Percentiles rank a stretch among this genome's conserved stretches.
phyloP scores from a whole-genome alignment of 1,140 invertebrate genomes.

The Drosophila burlai region DNA sequence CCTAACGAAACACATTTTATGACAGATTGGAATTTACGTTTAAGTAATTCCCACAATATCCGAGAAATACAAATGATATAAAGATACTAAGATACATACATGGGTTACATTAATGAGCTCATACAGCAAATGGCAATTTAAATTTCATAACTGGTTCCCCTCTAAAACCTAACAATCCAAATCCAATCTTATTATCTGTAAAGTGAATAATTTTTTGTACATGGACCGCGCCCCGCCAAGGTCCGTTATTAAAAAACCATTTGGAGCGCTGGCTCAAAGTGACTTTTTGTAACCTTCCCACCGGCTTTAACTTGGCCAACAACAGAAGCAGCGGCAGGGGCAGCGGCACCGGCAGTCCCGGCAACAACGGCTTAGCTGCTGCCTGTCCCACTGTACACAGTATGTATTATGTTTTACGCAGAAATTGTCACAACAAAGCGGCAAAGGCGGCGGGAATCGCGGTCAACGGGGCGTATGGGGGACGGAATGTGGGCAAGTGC shows the following conservation, averaged over 20 bases:
- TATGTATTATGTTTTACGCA: constrained; percentile 70
- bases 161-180: constrained; percentile 28
- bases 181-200: constrained; percentile 44
- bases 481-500: constrained; percentile 29
- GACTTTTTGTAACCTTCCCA: constrained; percentile 49
- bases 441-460: constrained; percentile 57
- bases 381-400: constrained; percentile 34
- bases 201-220: constrained; percentile 44
- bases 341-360: not conserved
- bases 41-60: constrained; percentile 11
- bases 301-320: constrained; percentile 30
- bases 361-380: constrained; percentile 23
- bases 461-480: constrained; percentile 53
- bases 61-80: not conserved
- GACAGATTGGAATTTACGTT: not conserved
- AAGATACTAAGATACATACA: not conserved
- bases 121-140: constrained; percentile 22
- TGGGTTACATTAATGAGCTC: constrained; percentile 24
- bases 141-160: constrained; percentile 15
- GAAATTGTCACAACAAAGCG: constrained; percentile 76
- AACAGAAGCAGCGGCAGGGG: not conserved
- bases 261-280: constrained; percentile 27
- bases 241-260: constrained; percentile 54
- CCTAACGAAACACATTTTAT: not conserved
- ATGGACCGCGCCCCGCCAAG: constrained; percentile 48